These are phyloP conservation scores for Prionailurus bengalensis DNA, from an alignment of 2,113 vertebrate genomes.

Conservation along the genomic window DNA sequence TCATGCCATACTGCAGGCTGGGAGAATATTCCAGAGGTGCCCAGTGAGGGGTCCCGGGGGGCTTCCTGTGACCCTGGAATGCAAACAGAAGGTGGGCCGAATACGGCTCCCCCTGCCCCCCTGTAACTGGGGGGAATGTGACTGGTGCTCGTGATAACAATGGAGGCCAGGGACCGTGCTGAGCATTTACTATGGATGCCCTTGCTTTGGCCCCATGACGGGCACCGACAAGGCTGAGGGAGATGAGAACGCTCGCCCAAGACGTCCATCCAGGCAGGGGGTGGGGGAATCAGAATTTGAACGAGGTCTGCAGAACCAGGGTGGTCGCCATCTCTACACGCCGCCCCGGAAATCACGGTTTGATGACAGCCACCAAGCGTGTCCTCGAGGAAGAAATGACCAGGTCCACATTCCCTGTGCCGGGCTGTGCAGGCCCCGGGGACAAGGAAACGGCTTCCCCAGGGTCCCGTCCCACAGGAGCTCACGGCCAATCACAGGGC, in stretches of 20 bases:
- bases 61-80: not conserved
- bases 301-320: not conserved
- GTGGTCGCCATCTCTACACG: accelerated
- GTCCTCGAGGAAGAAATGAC: not conserved
- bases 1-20: not conserved
- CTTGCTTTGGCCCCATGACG: not conserved
- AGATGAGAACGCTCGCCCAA: not conserved
- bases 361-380: not conserved
- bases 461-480: not conserved
- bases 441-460: not conserved
- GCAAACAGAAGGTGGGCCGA: not conserved
- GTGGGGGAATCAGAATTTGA: not conserved
- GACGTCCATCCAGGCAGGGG: not conserved
- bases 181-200: accelerated
- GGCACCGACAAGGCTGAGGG: not conserved
- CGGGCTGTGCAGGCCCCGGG: not conserved
- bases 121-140: accelerated
- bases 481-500: not conserved
- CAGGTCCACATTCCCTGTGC: accelerated
- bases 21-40: not conserved
- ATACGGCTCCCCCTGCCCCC: not conserved
- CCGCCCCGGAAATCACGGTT: not conserved
- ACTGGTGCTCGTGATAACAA: accelerated
- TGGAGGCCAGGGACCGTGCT: not conserved
- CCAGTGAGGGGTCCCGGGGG: not conserved